These are phyloP conservation scores for Spheniscus humboldti DNA, from an alignment of 2,797 vertebrate genomes.

Conservation along the genomic window DNA sequence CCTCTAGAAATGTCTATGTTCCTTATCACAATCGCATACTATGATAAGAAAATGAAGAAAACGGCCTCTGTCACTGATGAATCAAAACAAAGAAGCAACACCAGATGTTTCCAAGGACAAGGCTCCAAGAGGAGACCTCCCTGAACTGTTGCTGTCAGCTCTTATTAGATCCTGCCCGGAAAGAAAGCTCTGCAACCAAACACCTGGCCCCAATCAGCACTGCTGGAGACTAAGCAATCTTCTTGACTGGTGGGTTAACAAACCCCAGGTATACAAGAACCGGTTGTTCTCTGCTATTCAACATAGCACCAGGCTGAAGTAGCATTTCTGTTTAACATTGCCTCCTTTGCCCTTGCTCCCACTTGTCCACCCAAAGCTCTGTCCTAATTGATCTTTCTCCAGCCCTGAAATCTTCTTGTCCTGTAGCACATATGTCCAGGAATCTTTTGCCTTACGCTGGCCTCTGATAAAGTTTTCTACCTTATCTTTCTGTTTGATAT, in stretches of 20 bases:
- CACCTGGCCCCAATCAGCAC: neutral
- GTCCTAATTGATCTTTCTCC: neutral
- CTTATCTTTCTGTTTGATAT: neutral
- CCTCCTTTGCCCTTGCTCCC: neutral
- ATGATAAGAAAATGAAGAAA: neutral
- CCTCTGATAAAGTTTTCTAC: neutral
- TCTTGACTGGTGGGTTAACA: neutral
- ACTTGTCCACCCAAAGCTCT: neutral
- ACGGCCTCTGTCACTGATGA: neutral
- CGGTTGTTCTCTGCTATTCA: neutral
- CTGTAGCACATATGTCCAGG: neutral
- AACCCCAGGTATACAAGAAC: neutral
- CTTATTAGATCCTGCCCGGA: neutral
- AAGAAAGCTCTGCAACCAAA: neutral
- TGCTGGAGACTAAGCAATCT: neutral
- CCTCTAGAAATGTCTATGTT: neutral
- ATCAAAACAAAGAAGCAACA: neutral
- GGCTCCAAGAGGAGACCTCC: neutral
- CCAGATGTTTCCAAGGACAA: neutral
- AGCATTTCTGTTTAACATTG: neutral
- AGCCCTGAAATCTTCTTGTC: neutral
- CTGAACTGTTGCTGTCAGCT: neutral
- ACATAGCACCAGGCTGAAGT: accelerated
- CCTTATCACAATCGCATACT: neutral
- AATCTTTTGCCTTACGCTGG: neutral